Evolutionary conservation across 2,888 invertebrate genomes (phyloP).

Genomic region (Drosophila rellima): DNA sequence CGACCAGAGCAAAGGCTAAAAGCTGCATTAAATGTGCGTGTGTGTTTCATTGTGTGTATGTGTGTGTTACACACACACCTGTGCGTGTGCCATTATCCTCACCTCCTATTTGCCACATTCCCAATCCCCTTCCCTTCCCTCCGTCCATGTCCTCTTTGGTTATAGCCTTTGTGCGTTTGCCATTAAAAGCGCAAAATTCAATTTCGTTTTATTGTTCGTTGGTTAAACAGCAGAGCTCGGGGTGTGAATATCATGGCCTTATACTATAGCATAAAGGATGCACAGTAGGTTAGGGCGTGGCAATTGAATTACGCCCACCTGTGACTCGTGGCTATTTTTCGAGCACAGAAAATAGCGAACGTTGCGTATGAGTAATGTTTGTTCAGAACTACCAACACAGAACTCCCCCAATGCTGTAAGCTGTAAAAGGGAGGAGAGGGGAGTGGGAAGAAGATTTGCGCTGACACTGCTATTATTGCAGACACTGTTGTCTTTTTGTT

Average conservation of each 20-base stretch:
- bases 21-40: slow-evolving; percentile 53
- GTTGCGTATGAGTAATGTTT: slow-evolving; percentile 65
- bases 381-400: slow-evolving; percentile 16
- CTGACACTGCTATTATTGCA: slow-evolving; percentile 47
- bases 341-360: slow-evolving; percentile 12
- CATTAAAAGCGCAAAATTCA: slow-evolving; percentile 80
- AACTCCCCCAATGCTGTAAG: not conserved
- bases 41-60: slow-evolving; percentile 9
- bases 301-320: slow-evolving; percentile 75
- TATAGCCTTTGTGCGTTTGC: slow-evolving; percentile 67
- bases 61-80: slow-evolving; percentile 32
- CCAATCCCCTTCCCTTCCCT: not conserved
- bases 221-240: slow-evolving; percentile 65
- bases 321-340: slow-evolving; percentile 59
- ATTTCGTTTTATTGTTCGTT: slow-evolving; percentile 78
- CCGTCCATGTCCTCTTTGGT: slow-evolving; percentile 5
- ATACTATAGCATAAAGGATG: slow-evolving; percentile 3
- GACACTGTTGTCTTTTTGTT: slow-evolving; percentile 12
- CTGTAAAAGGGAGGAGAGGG: not conserved
- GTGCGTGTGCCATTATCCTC: slow-evolving; percentile 33
- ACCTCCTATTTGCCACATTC: not conserved
- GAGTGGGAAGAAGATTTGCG: slow-evolving; percentile 35
- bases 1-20: slow-evolving; percentile 38
- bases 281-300: slow-evolving; percentile 55
- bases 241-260: slow-evolving; percentile 48